These are phyloP conservation scores for Rhinogobius similis DNA, from an alignment of 2,113 vertebrate species.

Conservation along the genomic window DNA sequence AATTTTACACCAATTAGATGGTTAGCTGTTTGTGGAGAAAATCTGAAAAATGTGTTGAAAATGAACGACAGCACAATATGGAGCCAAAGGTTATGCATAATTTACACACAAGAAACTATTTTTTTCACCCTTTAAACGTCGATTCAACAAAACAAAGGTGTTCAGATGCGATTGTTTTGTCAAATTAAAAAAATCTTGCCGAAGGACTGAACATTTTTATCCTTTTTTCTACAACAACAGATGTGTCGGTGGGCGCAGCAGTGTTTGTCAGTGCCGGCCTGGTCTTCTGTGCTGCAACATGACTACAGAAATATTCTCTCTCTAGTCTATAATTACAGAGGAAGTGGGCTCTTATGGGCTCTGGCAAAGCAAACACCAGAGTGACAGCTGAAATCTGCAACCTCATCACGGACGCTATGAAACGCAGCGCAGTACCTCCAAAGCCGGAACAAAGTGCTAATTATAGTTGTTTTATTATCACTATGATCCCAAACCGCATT, in stretches of 20 bases:
- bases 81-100: too few relatives aligned
- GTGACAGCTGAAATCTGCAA: slow-evolving; percentile 7
- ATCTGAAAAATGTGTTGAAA: too few relatives aligned
- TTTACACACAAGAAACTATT: too few relatives aligned
- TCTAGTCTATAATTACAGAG: slow-evolving; percentile 7
- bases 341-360: slow-evolving; percentile 5
- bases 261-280: neutral
- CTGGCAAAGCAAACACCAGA: slow-evolving; percentile 1
- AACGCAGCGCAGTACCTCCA: neutral
- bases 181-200: too few relatives aligned
- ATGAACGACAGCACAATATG: too few relatives aligned
- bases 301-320: slow-evolving; percentile 1
- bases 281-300: neutral
- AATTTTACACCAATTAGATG: too few relatives aligned
- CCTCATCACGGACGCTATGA: neutral
- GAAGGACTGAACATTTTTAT: too few relatives aligned
- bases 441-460: slow-evolving; percentile 2
- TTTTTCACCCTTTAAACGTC: too few relatives aligned
- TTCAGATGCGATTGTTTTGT: too few relatives aligned
- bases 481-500: slow-evolving; percentile 1
- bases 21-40: too few relatives aligned
- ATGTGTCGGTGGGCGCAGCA: neutral
- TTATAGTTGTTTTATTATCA: slow-evolving; percentile 10
- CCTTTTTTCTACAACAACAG: neutral
- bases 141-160: too few relatives aligned